Conservation (phyloP, 2,888 invertebrate species). For the Lasioglossum calceatum region DNA sequence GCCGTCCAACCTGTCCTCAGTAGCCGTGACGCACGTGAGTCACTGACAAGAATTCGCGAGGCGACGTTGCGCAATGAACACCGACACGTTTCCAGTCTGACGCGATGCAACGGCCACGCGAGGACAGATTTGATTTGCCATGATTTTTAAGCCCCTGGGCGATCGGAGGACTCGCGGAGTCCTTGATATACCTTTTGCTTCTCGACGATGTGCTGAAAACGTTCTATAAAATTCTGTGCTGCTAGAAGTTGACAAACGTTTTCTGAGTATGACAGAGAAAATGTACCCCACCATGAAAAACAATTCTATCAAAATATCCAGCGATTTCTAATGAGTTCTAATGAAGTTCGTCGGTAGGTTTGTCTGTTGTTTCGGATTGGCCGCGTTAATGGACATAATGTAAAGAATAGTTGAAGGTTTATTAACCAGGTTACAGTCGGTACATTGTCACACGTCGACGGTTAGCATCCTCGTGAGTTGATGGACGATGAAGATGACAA, state of each 20-base stretch:
- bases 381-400: too few species aligned
- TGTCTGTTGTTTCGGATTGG: too few species aligned
- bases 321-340: background rate
- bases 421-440: background rate
- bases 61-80: slow-evolving; percentile 3
- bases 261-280: too few species aligned
- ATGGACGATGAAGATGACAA: slow-evolving; percentile 33
- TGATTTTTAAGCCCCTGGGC: background rate
- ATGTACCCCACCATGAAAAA: too few species aligned
- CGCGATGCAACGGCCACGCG: background rate
- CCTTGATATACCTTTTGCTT: background rate
- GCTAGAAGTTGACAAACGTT: background rate
- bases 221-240: background rate
- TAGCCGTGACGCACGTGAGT: slow-evolving; percentile 36
- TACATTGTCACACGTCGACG: background rate
- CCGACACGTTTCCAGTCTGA: background rate
- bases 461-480: slow-evolving; percentile 20
- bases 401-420: slow-evolving; percentile 1
- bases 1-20: slow-evolving; percentile 36
- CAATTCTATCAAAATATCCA: background rate
- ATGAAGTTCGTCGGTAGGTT: too few species aligned
- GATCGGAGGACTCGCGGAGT: background rate
- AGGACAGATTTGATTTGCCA: background rate
- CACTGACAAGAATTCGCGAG: slow-evolving; percentile 31
- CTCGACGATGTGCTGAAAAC: background rate